Base-by-base conservation (phyloP, 1,140 invertebrate genomes). In the Venturia canescens region DNA sequence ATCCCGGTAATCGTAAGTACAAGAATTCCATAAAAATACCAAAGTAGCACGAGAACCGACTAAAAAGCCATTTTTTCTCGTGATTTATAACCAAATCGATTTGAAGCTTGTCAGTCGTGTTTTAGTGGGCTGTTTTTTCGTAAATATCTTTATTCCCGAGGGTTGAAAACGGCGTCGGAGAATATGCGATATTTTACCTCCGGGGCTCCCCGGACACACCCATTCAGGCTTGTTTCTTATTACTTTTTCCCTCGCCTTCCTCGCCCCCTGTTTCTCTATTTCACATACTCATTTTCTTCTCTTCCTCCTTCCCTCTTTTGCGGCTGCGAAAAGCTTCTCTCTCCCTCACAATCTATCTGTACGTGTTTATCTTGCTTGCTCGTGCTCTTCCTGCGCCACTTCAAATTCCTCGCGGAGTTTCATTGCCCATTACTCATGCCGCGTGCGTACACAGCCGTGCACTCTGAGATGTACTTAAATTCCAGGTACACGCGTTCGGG, bases 391-490 rank as follows among this genome's bases (percentile, higher is more conserved):
- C 48, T 27, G 53, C 76, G 82, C 82, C 84, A 83, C 86, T 86
- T 87, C 83, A 84, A 88, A 89, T 89, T 87, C 88, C 85, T 82
- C 84, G 82, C 84, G 81, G 82, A 84, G 83, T 89, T 88, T 88
- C 86, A 89, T 87, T 89, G 88, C 85, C 86, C 85, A 89, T 88
- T 89, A 89, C 78, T 89, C 86, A 89, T 87, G 86, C 87, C 81
- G 79, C 77, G 80, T 87, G 85, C 86, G 83, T 82, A 85, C 84
- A 86, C 82, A 83, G 83, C 83, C 83, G 29, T 63, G 74, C 85
- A 80, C 71, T n/a, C n/a, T 78, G 71, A 74, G 83, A 85, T 84
- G 85, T 84, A 85, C 85, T 86, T 84, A 83, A 84, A 87, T 82
- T 82, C 77, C 79, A 31, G 50, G 74, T 76, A 86, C 84, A 79